These are phyloP conservation scores for Probaryconus sp. DNA, from an alignment of 1,140 invertebrate species.

Conservation along the genomic window DNA sequence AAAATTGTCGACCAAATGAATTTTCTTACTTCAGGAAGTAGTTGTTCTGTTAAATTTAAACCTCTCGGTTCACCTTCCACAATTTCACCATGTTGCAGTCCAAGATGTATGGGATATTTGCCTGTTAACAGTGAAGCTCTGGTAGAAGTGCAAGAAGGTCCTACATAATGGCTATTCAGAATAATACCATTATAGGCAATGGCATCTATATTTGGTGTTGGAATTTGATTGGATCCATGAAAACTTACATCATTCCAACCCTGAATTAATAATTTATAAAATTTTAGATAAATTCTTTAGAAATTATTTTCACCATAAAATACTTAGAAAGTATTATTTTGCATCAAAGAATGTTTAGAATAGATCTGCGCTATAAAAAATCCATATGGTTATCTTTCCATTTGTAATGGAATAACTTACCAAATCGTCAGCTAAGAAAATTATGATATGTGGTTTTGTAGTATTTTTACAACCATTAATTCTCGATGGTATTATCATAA, in stretches of 20 bases:
- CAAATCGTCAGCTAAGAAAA: conserved; percentile 82
- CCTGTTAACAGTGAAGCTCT: conserved; percentile 84
- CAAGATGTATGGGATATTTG: conserved; percentile 53
- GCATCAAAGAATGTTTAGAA: too few species aligned
- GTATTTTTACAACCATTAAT: too few species aligned
- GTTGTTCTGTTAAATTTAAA: conserved; percentile 85
- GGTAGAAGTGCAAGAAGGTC: conserved; percentile 82
- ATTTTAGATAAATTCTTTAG: too few species aligned
- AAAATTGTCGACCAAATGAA: neutral
- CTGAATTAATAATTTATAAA: conserved; percentile 72
- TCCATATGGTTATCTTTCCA: too few species aligned
- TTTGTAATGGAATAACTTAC: too few species aligned
- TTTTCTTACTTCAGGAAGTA: conserved; percentile 83
- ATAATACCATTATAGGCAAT: conserved; percentile 83
- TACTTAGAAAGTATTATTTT: too few species aligned
- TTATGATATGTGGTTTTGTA: conserved; percentile 79
- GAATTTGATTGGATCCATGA: conserved; percentile 84
- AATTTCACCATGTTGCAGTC: conserved; percentile 30
- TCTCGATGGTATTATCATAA: conserved; percentile 5
- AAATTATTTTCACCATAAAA: too few species aligned
- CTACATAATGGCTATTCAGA: conserved; percentile 83
- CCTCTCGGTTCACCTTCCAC: conserved; percentile 86
- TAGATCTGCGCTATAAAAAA: too few species aligned
- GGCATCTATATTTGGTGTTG: conserved; percentile 84
- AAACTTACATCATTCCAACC: conserved; percentile 89